Evolutionary conservation across 2,113 vertebrate genomes (phyloP).

Genomic region (Mustelus asterias): DNA sequence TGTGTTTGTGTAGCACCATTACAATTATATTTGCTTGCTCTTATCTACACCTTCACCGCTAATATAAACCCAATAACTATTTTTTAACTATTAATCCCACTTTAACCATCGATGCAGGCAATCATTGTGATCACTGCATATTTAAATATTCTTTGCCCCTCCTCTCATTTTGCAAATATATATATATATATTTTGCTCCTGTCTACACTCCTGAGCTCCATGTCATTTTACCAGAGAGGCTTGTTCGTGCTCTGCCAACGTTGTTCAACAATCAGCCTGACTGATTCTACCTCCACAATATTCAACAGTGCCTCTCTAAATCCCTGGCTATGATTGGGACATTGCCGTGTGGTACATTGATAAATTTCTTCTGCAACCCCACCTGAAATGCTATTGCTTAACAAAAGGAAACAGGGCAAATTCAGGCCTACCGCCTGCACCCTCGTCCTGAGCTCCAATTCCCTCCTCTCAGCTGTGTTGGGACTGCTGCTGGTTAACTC

Average conservation of each 20-base stretch:
- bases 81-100: background rate
- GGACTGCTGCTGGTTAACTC: background rate
- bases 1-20: background rate
- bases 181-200: background rate
- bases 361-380: background rate
- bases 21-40: background rate
- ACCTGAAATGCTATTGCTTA: background rate
- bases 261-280: background rate
- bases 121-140: background rate
- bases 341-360: background rate
- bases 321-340: background rate
- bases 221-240: background rate
- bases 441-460: background rate
- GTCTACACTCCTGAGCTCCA: background rate
- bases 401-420: background rate
- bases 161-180: background rate
- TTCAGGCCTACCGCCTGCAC: background rate
- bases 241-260: background rate
- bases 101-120: background rate
- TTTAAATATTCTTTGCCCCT: background rate
- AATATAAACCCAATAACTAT: background rate
- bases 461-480: background rate
- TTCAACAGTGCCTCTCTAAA: background rate
- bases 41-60: background rate
- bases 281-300: background rate